These are phyloP conservation scores for Drosophila nigricruria DNA, from an alignment of 2,888 invertebrate genomes.

Conservation along the genomic window DNA sequence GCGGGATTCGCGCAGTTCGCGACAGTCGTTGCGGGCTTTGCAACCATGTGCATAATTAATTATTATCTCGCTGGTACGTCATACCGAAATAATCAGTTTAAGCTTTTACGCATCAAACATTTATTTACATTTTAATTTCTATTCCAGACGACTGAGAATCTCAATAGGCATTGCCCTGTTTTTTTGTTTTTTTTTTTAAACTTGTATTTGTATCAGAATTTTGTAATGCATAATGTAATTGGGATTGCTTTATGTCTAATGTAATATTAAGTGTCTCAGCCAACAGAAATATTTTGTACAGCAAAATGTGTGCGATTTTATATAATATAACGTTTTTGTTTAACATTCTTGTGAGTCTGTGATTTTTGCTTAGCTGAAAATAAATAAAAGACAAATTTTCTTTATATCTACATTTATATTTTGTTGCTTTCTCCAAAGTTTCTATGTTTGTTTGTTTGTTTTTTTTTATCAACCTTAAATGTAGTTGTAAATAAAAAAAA, in stretches of 20 bases:
- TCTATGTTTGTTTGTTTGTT: slow-evolving; percentile 40
- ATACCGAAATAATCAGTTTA: slow-evolving; percentile 3
- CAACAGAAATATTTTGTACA: slow-evolving; percentile 15
- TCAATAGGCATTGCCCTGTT: slow-evolving; percentile 6
- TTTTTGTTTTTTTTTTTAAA: slow-evolving; percentile 13
- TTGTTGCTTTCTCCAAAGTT: slow-evolving; percentile 62
- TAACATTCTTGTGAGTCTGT: slow-evolving; percentile 16
- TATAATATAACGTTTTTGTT: slow-evolving; percentile 10
- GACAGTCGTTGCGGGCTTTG: slow-evolving; percentile 88
- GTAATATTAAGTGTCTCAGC: slow-evolving; percentile 24
- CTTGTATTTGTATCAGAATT: slow-evolving; percentile 13
- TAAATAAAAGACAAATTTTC: slow-evolving; percentile 18
- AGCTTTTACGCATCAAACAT: slow-evolving; percentile 13
- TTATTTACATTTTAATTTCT: slow-evolving; percentile 6
- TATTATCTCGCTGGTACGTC: slow-evolving; percentile 86
- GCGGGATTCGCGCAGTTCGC: slow-evolving; percentile 89
- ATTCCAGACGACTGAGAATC: slow-evolving; percentile 58
- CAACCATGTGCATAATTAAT: slow-evolving; percentile 88
- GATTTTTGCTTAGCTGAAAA: slow-evolving; percentile 24
- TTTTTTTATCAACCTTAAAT: slow-evolving; percentile 49
- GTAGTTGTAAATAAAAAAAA: slow-evolving; percentile 68
- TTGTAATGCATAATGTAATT: slow-evolving; percentile 3
- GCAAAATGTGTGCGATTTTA: slow-evolving; percentile 10
- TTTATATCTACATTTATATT: slow-evolving; percentile 73
- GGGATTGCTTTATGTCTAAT: slow-evolving; percentile 14